These are phyloP conservation scores for Tipula vernalis DNA, from an alignment of 2,888 invertebrate species.

Conservation along the genomic window DNA sequence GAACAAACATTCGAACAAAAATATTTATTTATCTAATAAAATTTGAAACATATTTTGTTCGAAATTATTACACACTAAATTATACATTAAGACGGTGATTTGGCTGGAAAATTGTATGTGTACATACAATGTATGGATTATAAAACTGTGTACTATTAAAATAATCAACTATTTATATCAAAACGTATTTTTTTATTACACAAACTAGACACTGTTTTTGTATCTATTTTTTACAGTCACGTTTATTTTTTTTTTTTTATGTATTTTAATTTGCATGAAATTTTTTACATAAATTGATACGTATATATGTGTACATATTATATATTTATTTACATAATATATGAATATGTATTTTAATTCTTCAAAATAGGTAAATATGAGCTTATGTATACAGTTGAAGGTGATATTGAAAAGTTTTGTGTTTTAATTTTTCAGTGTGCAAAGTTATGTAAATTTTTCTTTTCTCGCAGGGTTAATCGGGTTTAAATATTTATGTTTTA, in stretches of 20 bases:
- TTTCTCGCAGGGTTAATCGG: background rate
- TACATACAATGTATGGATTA: background rate
- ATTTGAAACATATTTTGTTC: background rate
- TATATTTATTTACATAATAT: background rate
- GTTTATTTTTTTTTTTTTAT: background rate
- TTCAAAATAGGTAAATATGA: background rate
- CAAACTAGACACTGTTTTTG: background rate
- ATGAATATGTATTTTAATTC: background rate
- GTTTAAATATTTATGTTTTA: background rate
- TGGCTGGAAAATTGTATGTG: background rate
- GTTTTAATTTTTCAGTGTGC: background rate
- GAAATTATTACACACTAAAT: background rate
- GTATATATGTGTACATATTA: background rate
- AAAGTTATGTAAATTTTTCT: background rate
- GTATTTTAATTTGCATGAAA: background rate
- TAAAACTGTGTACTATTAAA: background rate
- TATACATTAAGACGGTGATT: background rate
- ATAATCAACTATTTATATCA: background rate
- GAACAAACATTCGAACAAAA: background rate
- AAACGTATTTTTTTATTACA: background rate
- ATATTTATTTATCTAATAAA: background rate
- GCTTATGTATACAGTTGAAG: background rate
- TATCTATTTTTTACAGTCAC: background rate
- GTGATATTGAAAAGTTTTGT: background rate
- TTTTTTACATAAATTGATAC: background rate